Base-by-base conservation (phyloP, 2,888 invertebrate genomes). In the Scaptomyza tumidula region DNA sequence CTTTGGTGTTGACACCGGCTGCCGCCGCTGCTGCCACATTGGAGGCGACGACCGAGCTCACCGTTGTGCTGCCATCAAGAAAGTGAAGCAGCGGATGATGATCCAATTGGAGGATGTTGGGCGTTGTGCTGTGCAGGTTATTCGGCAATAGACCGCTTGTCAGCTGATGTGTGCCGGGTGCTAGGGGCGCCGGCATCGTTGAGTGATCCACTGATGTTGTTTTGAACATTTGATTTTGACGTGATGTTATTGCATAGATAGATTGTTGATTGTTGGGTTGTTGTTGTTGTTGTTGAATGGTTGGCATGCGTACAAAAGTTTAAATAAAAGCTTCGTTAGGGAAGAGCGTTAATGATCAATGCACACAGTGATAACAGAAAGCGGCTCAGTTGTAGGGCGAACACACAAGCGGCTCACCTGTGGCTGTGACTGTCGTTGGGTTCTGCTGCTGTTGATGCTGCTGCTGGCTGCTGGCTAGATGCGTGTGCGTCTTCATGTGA, bases 301-400 rank as follows among this genome's bases (percentile, higher is more conserved):
- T 77, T 78, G 45, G 88, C 88, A 88, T 86, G 90, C 90, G 90
- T 90, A 89, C 89, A 89, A 87, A 86, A 90, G 41, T 90, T 90
- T 86, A 90, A 90, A 90, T 88, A 88, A 90, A 90, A 90, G 90
- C 88, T 90, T 90, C 89, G 91, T 90, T 90, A 90, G 90, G 90
- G 90, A 84, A 89, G 89, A 89, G 84, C 84, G 86, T 85, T 88
- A 85, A 78, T 88, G 75, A 78, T 84, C 83, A 85, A 86, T 85
- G 86, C 86, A 85, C 83, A 84, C 83, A 85, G 85, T 85, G 89
- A 89, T 89, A 80, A 89, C 89, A 88, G 79, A 83, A 85, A 85
- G 88, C 88, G 86, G 80, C 87, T 88, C 80, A 89, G 87, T 89
- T 78, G 89, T 89, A 90, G 86, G 91, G 88, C 90, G 89, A 87